Percentiles rank a stretch among this genome's conserved stretches.
phyloP scores from a whole-genome alignment of 2,888 invertebrate genomes.

The Andrena haemorrhoa region DNA sequence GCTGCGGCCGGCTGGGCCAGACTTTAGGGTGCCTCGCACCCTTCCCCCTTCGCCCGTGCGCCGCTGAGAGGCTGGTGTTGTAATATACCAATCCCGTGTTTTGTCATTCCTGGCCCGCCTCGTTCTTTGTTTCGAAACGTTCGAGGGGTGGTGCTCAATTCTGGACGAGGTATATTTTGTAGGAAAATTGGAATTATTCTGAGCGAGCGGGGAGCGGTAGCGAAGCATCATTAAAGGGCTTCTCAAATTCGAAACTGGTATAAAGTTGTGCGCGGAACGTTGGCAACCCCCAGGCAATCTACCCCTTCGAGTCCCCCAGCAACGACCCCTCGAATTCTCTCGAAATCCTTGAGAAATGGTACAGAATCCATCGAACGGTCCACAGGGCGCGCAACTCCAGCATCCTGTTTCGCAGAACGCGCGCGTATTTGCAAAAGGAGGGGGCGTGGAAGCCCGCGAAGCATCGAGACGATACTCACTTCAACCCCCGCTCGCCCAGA shows the following conservation, averaged over 20 bases:
- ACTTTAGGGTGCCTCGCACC: constrained; percentile 17
- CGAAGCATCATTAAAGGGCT: no score
- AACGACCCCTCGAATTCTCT: constrained; percentile 5
- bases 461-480: neutral
- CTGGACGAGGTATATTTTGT: neutral
- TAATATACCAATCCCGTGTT: neutral
- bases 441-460: neutral
- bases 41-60: neutral
- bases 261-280: neutral
- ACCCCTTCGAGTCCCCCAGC: constrained; percentile 17
- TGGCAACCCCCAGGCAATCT: neutral
- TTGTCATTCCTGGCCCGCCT: neutral
- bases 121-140: neutral
- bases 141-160: neutral
- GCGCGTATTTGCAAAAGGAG: neutral
- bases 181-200: no score
- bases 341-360: neutral
- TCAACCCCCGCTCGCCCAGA: neutral
- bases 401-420: constrained; percentile 7
- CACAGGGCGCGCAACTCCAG: neutral
- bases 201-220: no score
- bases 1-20: constrained; percentile 5
- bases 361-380: neutral
- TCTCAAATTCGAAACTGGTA: no score
- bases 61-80: neutral